Conservation (phyloP, 2,113 vertebrate genomes). For the Pteruthius melanotis region DNA sequence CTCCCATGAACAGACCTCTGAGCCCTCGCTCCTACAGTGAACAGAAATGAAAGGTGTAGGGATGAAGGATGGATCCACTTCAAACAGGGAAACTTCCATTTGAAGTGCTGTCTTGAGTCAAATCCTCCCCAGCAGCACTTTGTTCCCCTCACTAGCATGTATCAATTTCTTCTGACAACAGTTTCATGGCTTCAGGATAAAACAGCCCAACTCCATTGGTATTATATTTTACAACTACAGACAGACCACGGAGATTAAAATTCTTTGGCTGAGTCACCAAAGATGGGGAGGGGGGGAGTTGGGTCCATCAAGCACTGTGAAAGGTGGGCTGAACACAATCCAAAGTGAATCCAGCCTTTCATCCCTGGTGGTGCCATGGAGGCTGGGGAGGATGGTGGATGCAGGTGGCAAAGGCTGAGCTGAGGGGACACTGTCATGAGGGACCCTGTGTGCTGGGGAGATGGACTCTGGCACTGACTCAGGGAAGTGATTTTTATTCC, state of each 20-base stretch:
- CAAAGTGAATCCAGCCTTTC: background rate
- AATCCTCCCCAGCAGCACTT: conserved; percentile 39
- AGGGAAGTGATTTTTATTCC: background rate
- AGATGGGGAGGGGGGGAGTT: background rate
- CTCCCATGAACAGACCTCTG: accelerated
- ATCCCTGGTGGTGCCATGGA: accelerated
- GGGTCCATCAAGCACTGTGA: background rate
- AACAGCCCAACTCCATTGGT: background rate
- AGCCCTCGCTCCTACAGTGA: accelerated
- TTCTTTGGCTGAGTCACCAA: conserved; percentile 27
- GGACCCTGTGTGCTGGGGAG: background rate
- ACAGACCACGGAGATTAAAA: conserved; percentile 11
- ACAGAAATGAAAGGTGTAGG: background rate
- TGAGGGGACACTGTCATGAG: accelerated
- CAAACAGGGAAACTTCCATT: conserved; percentile 65
- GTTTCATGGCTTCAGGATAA: conserved; percentile 37
- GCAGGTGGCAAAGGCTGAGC: background rate
- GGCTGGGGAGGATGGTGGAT: accelerated
- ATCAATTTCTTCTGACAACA: conserved; percentile 56
- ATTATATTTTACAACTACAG: conserved; percentile 36
- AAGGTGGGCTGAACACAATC: background rate
- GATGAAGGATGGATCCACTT: conserved; percentile 40
- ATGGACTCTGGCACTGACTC: background rate
- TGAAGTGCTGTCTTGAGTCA: conserved; percentile 50
- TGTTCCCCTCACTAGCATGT: background rate